Conservation (phyloP, 1,140 invertebrate genomes). For the Pachypeltis micranthus region DNA sequence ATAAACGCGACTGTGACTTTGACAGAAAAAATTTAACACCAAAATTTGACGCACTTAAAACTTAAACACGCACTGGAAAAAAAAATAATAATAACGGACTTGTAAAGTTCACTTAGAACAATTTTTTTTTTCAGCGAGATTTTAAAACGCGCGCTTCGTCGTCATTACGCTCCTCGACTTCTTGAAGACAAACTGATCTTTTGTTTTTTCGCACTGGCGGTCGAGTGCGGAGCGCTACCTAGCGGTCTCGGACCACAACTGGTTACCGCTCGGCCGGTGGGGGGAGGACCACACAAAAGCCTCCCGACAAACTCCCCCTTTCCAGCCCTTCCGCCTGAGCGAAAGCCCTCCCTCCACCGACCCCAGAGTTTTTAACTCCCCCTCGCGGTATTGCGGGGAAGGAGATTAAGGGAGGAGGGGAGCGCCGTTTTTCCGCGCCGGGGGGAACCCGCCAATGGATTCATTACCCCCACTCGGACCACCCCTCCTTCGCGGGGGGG, state of each 20-base stretch:
- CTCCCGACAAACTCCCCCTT: not conserved
- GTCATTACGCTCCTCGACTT: conserved; percentile 7
- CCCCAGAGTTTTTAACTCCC: too few relatives aligned
- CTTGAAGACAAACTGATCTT: conserved; percentile 15
- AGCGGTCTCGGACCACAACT: conserved; percentile 15
- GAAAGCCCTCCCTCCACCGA: not conserved
- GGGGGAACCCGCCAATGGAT: not conserved
- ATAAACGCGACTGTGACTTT: not conserved
- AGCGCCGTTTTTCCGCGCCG: too few relatives aligned
- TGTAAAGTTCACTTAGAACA: too few relatives aligned
- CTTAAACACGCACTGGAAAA: conserved; percentile 7
- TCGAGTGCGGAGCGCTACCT: conserved; percentile 6
- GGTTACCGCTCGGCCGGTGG: not conserved
- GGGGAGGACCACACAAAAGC: not conserved
- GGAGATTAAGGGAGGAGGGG: too few relatives aligned
- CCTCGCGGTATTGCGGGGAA: too few relatives aligned
- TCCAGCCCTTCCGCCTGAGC: not conserved
- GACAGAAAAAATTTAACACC: not conserved
- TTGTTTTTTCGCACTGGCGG: conserved; percentile 3
- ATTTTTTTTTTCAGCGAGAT: too few relatives aligned
- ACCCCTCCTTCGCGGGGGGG: not conserved
- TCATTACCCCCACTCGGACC: conserved; percentile 9
- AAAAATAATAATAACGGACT: not conserved
- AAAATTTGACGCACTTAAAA: conserved; percentile 2
- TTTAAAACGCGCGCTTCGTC: conserved; percentile 6